Base-by-base conservation (phyloP, 2,888 invertebrate genomes). In the Parascotia fuliginaria region DNA sequence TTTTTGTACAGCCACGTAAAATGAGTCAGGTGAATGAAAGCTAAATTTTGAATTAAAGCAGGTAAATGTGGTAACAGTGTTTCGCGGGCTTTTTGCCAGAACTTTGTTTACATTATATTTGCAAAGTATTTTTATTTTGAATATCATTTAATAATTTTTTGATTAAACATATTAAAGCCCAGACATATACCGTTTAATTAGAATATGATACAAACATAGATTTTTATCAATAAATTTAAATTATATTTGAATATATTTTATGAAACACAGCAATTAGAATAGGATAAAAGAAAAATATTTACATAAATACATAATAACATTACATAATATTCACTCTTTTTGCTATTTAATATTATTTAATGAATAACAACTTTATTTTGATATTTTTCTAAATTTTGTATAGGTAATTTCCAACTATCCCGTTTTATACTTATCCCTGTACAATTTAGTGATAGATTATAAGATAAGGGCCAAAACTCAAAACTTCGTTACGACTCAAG, bases 391-490 rank as follows among this genome's bases (percentile, higher is more conserved):
- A 37, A 9, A 19, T n/a, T 33, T n/a, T 32, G 6, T 33, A 32
- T 24, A 28, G 45, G 19, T 3, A 11, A 11, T 9, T 42, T 4
- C 39, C 12, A 22, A 19, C 33, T 24, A 40, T 29, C 9, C 24
- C 36, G 39, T 48, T 44, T 16, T 48, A 24, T 52, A 49, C 38
- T 44, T 59, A 44, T 62, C 59, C 58, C 62, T 68, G 66, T 70
- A 72, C 52, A 60, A 29, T 49, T 57, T 43, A 60, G 43, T 58
- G 45, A 48, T 42, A 53, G 28, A 40, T 48, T 32, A 39, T 42
- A 15, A 43, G 31, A n/a, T n/a, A n/a, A n/a, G n/a, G n/a, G n/a
- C n/a, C n/a, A n/a, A n/a, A n/a, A n/a, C n/a, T n/a, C n/a, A n/a
- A n/a, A n/a, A n/a, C n/a, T n/a, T n/a, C n/a, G n/a, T n/a, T n/a